A percentile compares a stretch with the other conserved stretches of the same genome.
Evolutionary conservation across 2,113 vertebrate species (phyloP).

Genomic region (Edolisoma coerulescens): DNA sequence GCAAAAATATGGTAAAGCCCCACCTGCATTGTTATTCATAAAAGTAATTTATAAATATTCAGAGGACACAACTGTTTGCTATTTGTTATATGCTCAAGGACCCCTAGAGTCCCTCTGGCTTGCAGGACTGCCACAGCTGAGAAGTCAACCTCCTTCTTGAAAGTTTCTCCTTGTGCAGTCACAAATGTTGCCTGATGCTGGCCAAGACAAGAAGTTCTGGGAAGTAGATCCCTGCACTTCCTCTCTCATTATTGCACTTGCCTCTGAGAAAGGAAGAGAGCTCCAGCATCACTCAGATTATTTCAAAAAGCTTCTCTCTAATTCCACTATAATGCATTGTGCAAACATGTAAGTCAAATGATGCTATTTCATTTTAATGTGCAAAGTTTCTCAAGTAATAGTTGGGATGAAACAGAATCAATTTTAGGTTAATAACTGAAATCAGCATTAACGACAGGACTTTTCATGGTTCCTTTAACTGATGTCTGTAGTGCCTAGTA

Average conservation of each 20-base stretch:
- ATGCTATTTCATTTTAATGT: background rate
- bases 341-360: background rate
- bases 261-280: background rate
- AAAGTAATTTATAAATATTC: background rate
- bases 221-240: background rate
- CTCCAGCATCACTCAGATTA: background rate
- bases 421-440: constrained; percentile 2
- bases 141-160: background rate
- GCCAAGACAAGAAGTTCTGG: background rate
- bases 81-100: background rate
- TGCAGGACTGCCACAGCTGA: background rate
- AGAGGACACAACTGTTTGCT: background rate
- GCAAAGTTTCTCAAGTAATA: background rate
- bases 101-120: background rate
- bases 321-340: background rate
- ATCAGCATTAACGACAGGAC: background rate
- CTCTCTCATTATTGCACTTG: background rate
- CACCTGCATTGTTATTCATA: background rate
- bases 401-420: background rate
- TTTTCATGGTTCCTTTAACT: background rate
- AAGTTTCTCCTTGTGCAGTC: background rate
- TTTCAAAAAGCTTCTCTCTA: background rate
- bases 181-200: background rate
- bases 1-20: background rate
- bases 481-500: background rate